Conservation (phyloP, 2,113 vertebrate genomes). For the Neopipo cinnamomea region DNA sequence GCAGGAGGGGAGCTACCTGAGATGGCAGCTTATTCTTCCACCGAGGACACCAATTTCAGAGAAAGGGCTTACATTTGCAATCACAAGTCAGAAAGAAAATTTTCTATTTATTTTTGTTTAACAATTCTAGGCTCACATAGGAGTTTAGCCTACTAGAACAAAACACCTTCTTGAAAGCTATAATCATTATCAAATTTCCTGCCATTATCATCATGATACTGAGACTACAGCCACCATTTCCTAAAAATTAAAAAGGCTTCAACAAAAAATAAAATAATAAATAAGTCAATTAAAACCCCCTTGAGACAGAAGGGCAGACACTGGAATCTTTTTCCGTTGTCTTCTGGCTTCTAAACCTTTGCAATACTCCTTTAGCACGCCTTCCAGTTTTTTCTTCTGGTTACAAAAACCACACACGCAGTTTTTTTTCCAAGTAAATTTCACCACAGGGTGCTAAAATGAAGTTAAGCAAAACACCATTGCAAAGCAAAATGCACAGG, state of each 20-base stretch:
- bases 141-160: background rate
- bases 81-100: background rate
- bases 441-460: background rate
- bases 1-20: background rate
- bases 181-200: background rate
- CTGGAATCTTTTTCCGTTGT: background rate
- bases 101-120: background rate
- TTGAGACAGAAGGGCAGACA: background rate
- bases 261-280: background rate
- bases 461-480: background rate
- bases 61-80: background rate
- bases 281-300: background rate
- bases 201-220: background rate
- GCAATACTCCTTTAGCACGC: background rate
- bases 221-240: background rate
- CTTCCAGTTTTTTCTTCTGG: background rate
- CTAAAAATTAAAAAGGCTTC: background rate
- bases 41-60: background rate
- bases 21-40: background rate
- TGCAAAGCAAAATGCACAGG: background rate
- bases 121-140: background rate
- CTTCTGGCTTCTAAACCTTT: background rate
- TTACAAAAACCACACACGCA: background rate
- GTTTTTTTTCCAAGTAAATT: background rate
- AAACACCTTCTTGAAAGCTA: background rate